Evolutionary conservation across 2,797 vertebrate genomes (phyloP).

Genomic region (Acrossocheilus fasciatus): DNA sequence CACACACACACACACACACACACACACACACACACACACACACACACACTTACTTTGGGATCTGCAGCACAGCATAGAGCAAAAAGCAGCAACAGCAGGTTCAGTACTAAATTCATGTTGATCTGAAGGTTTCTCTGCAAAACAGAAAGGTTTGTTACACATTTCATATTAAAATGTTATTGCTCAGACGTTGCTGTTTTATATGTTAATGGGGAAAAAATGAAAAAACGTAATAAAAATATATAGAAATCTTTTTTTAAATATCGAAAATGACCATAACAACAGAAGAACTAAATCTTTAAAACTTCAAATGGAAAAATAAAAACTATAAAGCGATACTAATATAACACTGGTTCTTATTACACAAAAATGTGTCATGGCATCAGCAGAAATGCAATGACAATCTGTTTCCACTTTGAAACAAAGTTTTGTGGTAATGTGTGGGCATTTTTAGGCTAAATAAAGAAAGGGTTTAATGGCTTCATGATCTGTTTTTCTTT

Average conservation of each 20-base stretch:
- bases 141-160: neutral
- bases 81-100: conserved; percentile 40
- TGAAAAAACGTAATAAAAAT: neutral
- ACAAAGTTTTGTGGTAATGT: neutral
- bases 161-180: neutral
- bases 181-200: neutral
- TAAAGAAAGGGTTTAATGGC: conserved; percentile 5
- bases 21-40: neutral
- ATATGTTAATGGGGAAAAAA: too few species aligned
- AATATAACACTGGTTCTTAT: neutral
- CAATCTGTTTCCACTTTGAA: neutral
- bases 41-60: conserved; percentile 42
- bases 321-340: neutral
- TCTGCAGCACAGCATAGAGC: conserved; percentile 31
- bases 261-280: neutral
- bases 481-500: neutral
- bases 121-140: neutral
- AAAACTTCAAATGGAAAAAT: neutral
- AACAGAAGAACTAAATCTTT: neutral
- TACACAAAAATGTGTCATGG: neutral
- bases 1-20: neutral
- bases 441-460: neutral
- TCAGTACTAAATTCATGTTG: conserved; percentile 42
- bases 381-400: conserved; percentile 8
- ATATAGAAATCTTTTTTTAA: neutral